phyloP scores from a whole-genome alignment of 1,140 invertebrate genomes.

The Ceratosolen solmsi region DNA sequence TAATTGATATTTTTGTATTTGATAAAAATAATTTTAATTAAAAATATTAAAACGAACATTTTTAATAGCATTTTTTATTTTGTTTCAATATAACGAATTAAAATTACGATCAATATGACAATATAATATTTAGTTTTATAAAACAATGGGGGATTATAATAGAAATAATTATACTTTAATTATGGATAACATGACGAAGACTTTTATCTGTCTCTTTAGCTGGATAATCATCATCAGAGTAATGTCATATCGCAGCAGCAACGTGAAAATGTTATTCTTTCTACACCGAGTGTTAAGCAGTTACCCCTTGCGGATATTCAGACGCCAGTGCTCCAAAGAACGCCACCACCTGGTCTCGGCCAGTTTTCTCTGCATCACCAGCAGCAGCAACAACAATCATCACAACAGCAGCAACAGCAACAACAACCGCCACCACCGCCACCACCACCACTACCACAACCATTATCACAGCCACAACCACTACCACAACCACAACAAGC shows the following conservation, averaged over 20 bases:
- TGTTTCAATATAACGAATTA: too few species aligned
- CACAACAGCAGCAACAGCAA: conserved; percentile 31
- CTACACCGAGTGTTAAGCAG: conserved; percentile 46
- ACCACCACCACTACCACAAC: conserved; percentile 1
- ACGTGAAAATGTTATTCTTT: conserved; percentile 28
- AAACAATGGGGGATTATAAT: too few species aligned
- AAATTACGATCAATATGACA: too few species aligned
- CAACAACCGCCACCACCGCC: conserved; percentile 37
- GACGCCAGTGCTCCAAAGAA: background rate
- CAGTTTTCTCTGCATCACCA: conserved; percentile 42
- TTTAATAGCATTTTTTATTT: too few species aligned
- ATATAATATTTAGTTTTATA: too few species aligned
- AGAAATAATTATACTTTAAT: too few species aligned
- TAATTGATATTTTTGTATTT: too few species aligned
- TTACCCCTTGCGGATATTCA: conserved; percentile 29
- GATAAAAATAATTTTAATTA: too few species aligned
- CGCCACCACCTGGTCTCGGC: background rate
- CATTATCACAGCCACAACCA: conserved; percentile 35
- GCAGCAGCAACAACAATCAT: background rate
- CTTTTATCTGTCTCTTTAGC: background rate
- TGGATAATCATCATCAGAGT: conserved; percentile 19
- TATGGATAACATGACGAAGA: too few species aligned
- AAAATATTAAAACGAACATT: too few species aligned
- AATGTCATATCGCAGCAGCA: conserved; percentile 20
- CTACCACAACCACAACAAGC: conserved; percentile 47